Evolutionary conservation across 2,888 invertebrate species (phyloP), one percentile per base, ranked within the genome.

Genomic region (Orchesella flavescens): DNA sequence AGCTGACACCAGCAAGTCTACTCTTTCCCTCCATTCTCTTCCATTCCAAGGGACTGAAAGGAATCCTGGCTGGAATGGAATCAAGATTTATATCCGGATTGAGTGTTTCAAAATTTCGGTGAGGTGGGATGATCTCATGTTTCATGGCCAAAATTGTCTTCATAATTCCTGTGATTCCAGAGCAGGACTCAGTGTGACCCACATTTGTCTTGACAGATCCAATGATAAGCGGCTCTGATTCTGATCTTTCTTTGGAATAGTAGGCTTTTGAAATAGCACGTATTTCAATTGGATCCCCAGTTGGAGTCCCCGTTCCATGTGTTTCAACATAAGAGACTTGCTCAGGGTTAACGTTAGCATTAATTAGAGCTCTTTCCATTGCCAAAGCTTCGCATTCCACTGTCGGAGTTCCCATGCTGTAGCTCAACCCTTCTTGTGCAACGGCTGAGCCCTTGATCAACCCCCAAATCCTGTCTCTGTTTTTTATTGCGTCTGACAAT

Each of bases 261-360:
- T 65, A 65, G 1, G 23, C 65, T 65, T 65, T 15, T 13, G 13
- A 12, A 34, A 65, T 65, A 4, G 65, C 65, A 24, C 7, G 13
- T 1, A 65, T 34, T 65, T 65, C 65, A 23, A 65, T 65, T 1
- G 75, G 63, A 43, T 75, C 75, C 34, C 75, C 75, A 7, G 81
- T 81, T 1, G 97, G 97, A 15, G 99, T 99, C 78, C 99, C 99
- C 24, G 99, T 99, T 76, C 99, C 99, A 91, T 99, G 99, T 91
- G 99, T 99, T 13, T 65, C 65, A 34, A 65, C 49, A 15, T 65
- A 65, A n/a, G 34, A 34, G 4, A 65, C 15, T 13, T 24, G 12
- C 10, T 13, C 34, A 5, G 65, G 34, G 91, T 90, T 93, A 73
- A 99, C 90, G 0, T 94, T 93, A 44, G 93, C 93, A 91, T 97